Base-by-base conservation (phyloP, 2,888 invertebrate genomes). In the Tenthredo livida region DNA sequence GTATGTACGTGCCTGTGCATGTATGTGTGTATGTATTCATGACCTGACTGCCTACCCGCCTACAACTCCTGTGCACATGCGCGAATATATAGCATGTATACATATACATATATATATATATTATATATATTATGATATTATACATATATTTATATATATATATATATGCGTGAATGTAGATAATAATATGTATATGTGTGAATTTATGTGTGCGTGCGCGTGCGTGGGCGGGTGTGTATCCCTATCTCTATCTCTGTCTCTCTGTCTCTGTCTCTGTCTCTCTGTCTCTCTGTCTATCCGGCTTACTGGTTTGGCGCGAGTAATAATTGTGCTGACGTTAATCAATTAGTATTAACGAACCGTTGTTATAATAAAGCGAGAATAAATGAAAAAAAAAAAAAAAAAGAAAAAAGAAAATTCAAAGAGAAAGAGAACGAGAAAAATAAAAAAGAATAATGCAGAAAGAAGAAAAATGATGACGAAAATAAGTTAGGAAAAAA, bases 291-390 rank as follows among this genome's bases (percentile, higher is more conserved):
- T 47, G 75, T 21, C 47, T 50, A 25, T 21, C 54, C 9, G 50
- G 50, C 77, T 47, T 47, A 25, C 75, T 78, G 54, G 50, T n/a
- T 77, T 25, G 37, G 70, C 78, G 37, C 17, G 9, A 50, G 33
- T 54, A 61, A 80, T 61, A 80, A 80, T 80, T 80, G 37, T 80
- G 80, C 80, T 80, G 80, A 80, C 61, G 80, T 80, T 80, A 80
- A 80, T 80, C 80, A 80, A 80, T 80, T 80, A 80, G 80, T 43
- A 80, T 80, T 80, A 80, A 80, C 78, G 78, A 80, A 80, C 77
- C 77, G 37, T 58, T 47, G 43, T 73, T 77, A 54, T 58, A 58
- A 78, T 58, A 78, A 47, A 50, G 37, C 58, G 33, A 78, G 33
- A 54, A 50, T 29, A 77, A 29, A 73, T 21, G 40, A 29, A 33